Evolutionary conservation across 2,113 vertebrate genomes (phyloP).

Genomic region (Dicaeum eximium): DNA sequence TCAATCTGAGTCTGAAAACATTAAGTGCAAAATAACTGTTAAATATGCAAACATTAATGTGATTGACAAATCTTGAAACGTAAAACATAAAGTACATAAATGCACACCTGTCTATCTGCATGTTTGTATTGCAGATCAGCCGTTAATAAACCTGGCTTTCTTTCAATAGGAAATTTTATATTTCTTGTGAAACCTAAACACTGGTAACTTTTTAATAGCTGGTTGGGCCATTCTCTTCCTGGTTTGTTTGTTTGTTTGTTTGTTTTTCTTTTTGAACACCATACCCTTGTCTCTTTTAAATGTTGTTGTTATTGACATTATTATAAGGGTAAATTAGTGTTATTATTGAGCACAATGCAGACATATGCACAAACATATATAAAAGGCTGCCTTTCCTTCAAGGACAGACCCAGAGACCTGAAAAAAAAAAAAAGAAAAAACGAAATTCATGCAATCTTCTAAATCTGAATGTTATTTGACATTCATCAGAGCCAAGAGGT

Average conservation of each 20-base stretch:
- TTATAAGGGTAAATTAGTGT: not conserved
- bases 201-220: not conserved
- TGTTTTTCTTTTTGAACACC: not conserved
- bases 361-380: not conserved
- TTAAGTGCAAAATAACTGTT: not conserved
- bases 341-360: not conserved
- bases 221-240: not conserved
- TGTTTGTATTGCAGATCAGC: not conserved
- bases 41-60: not conserved
- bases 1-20: not conserved
- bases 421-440: not conserved
- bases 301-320: not conserved
- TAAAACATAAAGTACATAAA: not conserved
- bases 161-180: not conserved
- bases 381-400: not conserved
- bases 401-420: not conserved
- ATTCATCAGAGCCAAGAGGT: constrained; percentile 43
- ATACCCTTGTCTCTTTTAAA: not conserved
- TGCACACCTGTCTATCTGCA: not conserved
- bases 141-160: not conserved
- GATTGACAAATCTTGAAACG: not conserved
- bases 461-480: constrained; percentile 10
- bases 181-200: not conserved
- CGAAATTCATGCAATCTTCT: not conserved
- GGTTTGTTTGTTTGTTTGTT: not conserved